These are phyloP conservation scores for Neotoma lepida DNA, from an alignment of 2,113 vertebrate species.

Conservation along the genomic window DNA sequence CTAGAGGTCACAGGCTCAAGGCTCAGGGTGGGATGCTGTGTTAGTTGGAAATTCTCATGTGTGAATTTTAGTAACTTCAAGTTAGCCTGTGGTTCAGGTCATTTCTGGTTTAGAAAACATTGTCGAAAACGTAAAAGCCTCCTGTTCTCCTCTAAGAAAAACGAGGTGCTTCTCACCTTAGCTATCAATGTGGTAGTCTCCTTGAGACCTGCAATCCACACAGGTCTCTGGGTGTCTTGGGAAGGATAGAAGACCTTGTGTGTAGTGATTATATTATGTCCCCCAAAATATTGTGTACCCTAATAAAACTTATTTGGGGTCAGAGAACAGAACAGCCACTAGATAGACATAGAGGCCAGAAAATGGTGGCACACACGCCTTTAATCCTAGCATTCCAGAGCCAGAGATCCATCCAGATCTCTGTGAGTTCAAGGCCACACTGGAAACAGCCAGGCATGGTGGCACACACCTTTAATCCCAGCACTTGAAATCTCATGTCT, in stretches of 20 bases:
- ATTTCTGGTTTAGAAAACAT: not conserved
- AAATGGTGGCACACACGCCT: too few species aligned
- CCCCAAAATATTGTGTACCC: too few species aligned
- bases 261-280: too few species aligned
- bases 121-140: not conserved
- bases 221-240: not conserved
- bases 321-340: too few species aligned
- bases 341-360: too few species aligned
- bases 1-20: not conserved
- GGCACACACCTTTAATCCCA: too few species aligned
- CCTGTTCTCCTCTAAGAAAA: conserved; percentile 18
- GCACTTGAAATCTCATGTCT: too few species aligned
- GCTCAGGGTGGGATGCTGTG: not conserved
- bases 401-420: too few species aligned
- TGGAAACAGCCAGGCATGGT: too few species aligned
- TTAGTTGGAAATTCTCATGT: not conserved
- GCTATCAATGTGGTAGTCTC: not conserved
- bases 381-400: too few species aligned
- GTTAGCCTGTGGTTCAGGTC: not conserved
- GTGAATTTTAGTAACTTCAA: conserved; percentile 10
- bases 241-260: not conserved
- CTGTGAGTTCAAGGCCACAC: too few species aligned
- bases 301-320: too few species aligned
- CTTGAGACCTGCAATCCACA: not conserved
- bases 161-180: not conserved